Evolutionary conservation across 2,113 vertebrate genomes (phyloP), one percentile per base, ranked within the genome.

Genomic region (Eulemur rufifrons): DNA sequence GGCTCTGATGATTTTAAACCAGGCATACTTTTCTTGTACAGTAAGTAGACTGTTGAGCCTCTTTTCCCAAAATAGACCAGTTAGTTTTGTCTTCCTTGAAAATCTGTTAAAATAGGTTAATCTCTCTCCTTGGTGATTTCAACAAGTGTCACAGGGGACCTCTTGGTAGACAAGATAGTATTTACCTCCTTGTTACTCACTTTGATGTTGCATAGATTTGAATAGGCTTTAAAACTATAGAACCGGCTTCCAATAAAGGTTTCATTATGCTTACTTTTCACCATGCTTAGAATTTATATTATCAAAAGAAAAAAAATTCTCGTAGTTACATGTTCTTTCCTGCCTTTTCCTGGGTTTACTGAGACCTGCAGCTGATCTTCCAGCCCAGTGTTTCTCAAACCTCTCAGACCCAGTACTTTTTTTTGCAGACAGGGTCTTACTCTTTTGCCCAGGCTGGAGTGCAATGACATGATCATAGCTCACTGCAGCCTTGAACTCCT

Each of bases 11-110:
- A 66, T 77, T 93, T 81, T 86, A 95, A 94, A 91, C 11, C 27
- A 71, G 84, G 73, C 81, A 69, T 39, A 42, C 12, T 94, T 94
- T 74, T 87, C 59, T 88, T 71, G 18, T 37, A 17, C 82, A 39
- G 37, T 96, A 77, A 92, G 42, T 82, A 64, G 83, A 64, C 59
- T 82, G 18, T 92, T 27, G 6, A 39, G 21, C 29, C 10, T 90
- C 59, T 81, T 91, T 81, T 47, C 52, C 64, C 29, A 74, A 39
- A 94, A 86, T 45, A 52, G 52, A 39, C 42, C 25, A 76, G 27
- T 76, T 47, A 76, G 11, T 96, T 94, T 94, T 87, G 64, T 76
- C 81, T 96, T 89, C 23, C 42, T 91, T 93, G 64, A 91, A 96
- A 91, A 76, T 87, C 37, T 54, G 32, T 78, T 78, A 76, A 92